Percentiles rank a stretch among this genome's conserved stretches.
phyloP scores from a whole-genome alignment of 2,797 vertebrate species.

The Meda fulgida region DNA sequence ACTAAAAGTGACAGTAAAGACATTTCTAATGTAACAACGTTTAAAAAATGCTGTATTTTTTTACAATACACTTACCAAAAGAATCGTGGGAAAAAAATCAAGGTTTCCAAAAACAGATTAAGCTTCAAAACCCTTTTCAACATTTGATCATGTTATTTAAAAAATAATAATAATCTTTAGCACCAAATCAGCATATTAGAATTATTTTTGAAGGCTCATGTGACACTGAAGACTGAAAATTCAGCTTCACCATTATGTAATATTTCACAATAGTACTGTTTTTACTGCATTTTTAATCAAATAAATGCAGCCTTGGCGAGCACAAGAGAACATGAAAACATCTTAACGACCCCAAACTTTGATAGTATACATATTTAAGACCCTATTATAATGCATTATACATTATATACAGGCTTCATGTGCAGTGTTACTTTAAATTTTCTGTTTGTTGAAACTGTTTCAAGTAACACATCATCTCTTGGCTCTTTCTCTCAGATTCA shows the following conservation, averaged over 20 bases:
- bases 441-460: background rate
- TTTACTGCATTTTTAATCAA: background rate
- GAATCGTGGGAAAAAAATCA: background rate
- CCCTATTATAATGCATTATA: background rate
- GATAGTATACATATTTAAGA: background rate
- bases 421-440: background rate
- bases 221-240: background rate
- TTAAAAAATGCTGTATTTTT: background rate
- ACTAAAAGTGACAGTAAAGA: background rate
- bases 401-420: background rate
- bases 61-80: too few species aligned
- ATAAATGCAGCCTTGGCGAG: background rate
- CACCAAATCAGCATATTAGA: too few species aligned
- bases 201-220: background rate
- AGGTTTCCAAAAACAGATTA: background rate
- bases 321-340: background rate
- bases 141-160: too few species aligned
- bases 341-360: background rate
- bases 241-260: background rate
- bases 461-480: constrained; percentile 13
- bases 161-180: too few species aligned
- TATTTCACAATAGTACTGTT: background rate
- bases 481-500: constrained; percentile 83
- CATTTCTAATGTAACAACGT: background rate
- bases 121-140: too few species aligned